These are phyloP conservation scores for Labia minor DNA, from an alignment of 2,888 invertebrate species.

Conservation along the genomic window DNA sequence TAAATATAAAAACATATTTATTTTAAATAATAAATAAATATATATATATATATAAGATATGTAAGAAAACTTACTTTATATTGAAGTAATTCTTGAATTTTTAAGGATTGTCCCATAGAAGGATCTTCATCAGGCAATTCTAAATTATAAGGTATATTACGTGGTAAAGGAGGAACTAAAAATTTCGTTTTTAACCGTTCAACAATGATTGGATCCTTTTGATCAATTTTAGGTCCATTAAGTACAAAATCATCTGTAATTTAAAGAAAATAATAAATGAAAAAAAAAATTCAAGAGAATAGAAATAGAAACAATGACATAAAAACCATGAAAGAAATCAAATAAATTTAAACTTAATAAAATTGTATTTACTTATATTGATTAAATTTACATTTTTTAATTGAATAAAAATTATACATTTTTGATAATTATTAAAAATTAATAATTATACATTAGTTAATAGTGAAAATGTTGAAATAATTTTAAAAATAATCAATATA, in stretches of 20 bases:
- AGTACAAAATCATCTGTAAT: neutral
- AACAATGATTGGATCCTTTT: constrained; percentile 27
- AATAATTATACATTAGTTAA: too few relatives aligned
- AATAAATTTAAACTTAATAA: too few relatives aligned
- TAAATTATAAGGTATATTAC: constrained; percentile 29
- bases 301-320: too few relatives aligned
- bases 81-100: constrained; percentile 34
- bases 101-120: constrained; percentile 37
- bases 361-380: too few relatives aligned
- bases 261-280: neutral
- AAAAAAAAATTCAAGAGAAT: too few relatives aligned
- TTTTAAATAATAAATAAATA: neutral
- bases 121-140: constrained; percentile 32
- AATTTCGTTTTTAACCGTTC: constrained; percentile 25
- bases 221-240: constrained; percentile 25
- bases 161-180: constrained; percentile 25
- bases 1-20: constrained; percentile 27
- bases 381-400: too few relatives aligned
- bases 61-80: constrained; percentile 33
- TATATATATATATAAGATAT: constrained; percentile 1
- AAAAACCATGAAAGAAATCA: too few relatives aligned
- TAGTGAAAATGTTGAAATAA: too few relatives aligned
- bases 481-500: too few relatives aligned
- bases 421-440: too few relatives aligned
- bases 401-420: too few relatives aligned